Conservation (phyloP, 2,797 vertebrate genomes). For the Etheostoma nigrum region DNA sequence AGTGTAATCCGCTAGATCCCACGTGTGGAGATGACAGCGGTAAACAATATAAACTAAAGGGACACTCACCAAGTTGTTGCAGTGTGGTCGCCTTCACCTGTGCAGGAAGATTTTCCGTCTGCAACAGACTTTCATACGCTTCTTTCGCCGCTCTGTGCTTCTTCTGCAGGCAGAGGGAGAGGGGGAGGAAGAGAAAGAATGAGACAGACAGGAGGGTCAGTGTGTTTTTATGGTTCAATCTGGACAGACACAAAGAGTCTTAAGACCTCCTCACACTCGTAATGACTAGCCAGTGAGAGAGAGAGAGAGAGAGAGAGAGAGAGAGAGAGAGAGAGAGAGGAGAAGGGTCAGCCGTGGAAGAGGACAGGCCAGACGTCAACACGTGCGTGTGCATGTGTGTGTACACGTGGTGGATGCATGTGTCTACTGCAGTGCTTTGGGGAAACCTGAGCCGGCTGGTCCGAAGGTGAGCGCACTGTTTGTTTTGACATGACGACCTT, state of each 20-base stretch:
- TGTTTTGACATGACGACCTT: constrained; percentile 72
- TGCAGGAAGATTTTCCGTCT: constrained; percentile 95
- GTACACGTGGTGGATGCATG: constrained; percentile 32
- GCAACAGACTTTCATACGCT: constrained; percentile 97
- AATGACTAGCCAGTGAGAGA: constrained; percentile 60
- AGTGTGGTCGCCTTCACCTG: constrained; percentile 98
- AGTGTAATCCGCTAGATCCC: neutral
- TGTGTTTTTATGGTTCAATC: constrained; percentile 74
- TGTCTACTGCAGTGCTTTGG: constrained; percentile 26
- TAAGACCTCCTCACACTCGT: constrained; percentile 72
- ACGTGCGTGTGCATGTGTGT: no score
- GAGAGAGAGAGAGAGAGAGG: constrained; percentile 70
- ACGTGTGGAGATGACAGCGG: neutral
- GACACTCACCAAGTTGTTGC: constrained; percentile 96
- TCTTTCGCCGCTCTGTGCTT: constrained; percentile 98
- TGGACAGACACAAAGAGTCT: constrained; percentile 77
- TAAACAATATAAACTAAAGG: neutral
- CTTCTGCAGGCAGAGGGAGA: constrained; percentile 85
- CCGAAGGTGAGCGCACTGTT: constrained; percentile 58
- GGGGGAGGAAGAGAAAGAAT: constrained; percentile 3
- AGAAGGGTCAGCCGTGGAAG: constrained; percentile 67
- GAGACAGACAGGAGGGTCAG: constrained; percentile 66
- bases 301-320: constrained; percentile 71
- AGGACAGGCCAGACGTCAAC: constrained; percentile 78
- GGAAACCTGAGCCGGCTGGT: constrained; percentile 73